Evolutionary conservation across 2,797 vertebrate species (phyloP).

Genomic region (Coilia nasus): DNA sequence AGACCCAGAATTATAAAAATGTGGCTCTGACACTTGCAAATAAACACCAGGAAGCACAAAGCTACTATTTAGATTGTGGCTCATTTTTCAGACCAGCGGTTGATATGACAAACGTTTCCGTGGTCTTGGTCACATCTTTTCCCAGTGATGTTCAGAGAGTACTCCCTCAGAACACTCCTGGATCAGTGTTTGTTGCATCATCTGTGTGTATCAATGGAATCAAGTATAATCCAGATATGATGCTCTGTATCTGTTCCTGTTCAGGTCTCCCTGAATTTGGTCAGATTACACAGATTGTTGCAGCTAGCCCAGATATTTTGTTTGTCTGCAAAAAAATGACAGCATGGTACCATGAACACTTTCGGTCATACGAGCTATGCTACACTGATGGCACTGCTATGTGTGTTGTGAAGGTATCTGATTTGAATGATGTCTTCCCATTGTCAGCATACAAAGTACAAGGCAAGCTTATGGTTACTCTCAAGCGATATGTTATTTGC

Average conservation of each 20-base stretch:
- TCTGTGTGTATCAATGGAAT: conserved; percentile 28
- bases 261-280: conserved; percentile 23
- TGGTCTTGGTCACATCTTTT: conserved; percentile 5
- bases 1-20: background rate
- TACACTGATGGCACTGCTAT: background rate
- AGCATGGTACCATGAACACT: conserved; percentile 9
- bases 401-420: too few species aligned
- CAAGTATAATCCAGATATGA: conserved; percentile 23
- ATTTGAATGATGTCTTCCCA: background rate
- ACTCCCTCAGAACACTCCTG: conserved; percentile 21
- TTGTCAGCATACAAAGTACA: conserved; percentile 27
- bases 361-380: background rate
- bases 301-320: conserved; percentile 21
- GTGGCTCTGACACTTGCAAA: background rate
- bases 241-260: conserved; percentile 14
- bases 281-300: conserved; percentile 20
- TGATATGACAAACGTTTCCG: conserved; percentile 31
- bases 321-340: conserved; percentile 22
- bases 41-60: conserved; percentile 38
- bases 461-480: conserved; percentile 33
- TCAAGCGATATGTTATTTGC: conserved; percentile 30
- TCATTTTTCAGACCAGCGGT: conserved; percentile 13
- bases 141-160: conserved; percentile 17
- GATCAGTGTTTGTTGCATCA: conserved; percentile 33
- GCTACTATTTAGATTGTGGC: conserved; percentile 22